Evolutionary conservation across 2,888 invertebrate genomes (phyloP), one percentile per base, ranked within the genome.

Genomic region (Bedellia somnulentella): DNA sequence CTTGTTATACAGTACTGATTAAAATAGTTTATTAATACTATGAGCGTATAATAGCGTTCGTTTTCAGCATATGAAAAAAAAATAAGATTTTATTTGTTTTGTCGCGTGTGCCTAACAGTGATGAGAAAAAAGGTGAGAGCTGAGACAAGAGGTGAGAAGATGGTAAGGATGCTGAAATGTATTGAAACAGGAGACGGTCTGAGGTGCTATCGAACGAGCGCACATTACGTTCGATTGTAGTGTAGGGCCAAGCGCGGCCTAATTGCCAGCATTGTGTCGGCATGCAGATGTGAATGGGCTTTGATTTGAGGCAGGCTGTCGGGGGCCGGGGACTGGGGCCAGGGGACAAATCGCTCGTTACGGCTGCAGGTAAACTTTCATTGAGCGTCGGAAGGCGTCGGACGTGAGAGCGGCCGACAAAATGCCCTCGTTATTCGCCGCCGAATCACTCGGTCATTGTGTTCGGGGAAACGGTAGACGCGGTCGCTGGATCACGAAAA

Each of bases 271-370:
- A 77, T 77, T 77, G 77, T 77, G 71, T 60, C 63, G 68, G 70
- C 76, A 77, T 76, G 77, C 76, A 75, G 75, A 77, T 75, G 73
- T 76, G 77, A 77, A 77, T 76, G 76, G 77, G 71, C 71, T 75
- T 77, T 77, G 76, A 77, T 77, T 77, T 76, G 75, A 70, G 61
- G 57, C 50, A 43, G 53, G 53, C 52, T 53, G 38, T 44, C 40
- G 46, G 44, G 60, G 61, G 61, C 52, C 50, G 58, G 56, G 68
- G 71, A 75, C 68, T 71, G 60, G 61, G 61, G 52, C 50, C 58
- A 57, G 68, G 71, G 75, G 68, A 73, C 75, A 73, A 75, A 75
- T 73, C 73, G 73, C 75, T 75, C 75, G 75, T 75, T 75, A 75
- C 70, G 70, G 63, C 67, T 70, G 73, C 75, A 75, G 75, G 75